Percentiles rank a stretch among this genome's conserved stretches.
phyloP scores from a whole-genome alignment of 2,113 vertebrate genomes.

The Pampusana beccarii region DNA sequence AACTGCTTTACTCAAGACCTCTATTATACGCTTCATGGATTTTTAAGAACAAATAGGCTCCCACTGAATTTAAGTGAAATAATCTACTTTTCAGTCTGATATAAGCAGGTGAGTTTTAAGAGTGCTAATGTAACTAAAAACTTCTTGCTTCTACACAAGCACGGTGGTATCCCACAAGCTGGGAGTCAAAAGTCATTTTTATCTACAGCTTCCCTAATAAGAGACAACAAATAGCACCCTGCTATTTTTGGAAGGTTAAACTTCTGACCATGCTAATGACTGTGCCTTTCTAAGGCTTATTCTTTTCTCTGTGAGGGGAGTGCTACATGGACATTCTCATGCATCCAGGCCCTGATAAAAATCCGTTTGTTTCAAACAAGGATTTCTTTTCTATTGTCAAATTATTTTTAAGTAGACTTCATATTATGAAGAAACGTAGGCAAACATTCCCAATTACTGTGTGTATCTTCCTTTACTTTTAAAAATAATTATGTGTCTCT shows the following conservation, averaged over 20 bases:
- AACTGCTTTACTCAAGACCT: not conserved
- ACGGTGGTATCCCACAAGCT: not conserved
- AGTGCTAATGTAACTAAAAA: not conserved
- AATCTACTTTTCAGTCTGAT: not conserved
- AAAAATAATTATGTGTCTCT: not conserved
- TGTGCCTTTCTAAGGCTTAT: not conserved
- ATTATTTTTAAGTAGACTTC: not conserved
- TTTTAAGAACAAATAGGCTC: not conserved
- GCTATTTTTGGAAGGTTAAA: not conserved
- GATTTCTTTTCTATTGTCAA: not conserved
- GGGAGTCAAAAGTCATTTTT: not conserved
- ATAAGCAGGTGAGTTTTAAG: not conserved
- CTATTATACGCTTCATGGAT: not conserved
- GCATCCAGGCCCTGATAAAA: not conserved
- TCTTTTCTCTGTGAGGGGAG: not conserved
- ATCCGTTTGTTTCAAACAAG: not conserved
- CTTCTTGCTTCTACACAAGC: not conserved
- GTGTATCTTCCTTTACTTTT: not conserved
- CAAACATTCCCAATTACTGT: not conserved
- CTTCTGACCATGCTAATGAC: not conserved
- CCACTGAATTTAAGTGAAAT: not conserved
- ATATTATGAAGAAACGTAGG: not conserved
- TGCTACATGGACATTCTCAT: not conserved
- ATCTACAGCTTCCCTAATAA: not conserved
- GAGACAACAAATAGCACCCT: not conserved